Base-by-base conservation (phyloP, 2,797 vertebrate genomes). In the Melanotaenia pygmaea region DNA sequence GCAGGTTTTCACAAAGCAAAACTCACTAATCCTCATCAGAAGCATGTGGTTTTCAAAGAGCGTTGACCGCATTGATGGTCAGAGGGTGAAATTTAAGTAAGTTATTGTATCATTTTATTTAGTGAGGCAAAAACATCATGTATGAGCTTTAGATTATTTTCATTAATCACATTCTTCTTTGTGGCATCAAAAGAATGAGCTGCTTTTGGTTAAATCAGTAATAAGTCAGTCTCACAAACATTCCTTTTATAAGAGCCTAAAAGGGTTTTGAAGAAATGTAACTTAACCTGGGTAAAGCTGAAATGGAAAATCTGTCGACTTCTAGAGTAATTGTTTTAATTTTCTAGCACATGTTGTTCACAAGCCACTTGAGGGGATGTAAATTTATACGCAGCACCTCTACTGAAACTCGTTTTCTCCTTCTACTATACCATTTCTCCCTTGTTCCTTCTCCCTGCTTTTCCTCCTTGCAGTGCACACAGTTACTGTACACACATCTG, bases 391-490 rank as follows among this genome's bases (percentile, higher is more conserved):
- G 40, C 57, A 69, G 26, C 40, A 72, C 60, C 35, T 38, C 47
- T 24, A 60, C 70, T 45, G 61, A 75, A 81, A 69, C 72, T 72
- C 71, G 38, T 70, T 69, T 51, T 60, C 77, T 72, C 30, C 73
- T 85, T 45, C 14, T 58, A 67, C 65, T 83, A 62, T 79, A 72
- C 60, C 63, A 47, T 10, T 40, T 76, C 67, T 71, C 61, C 67
- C 54, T 66, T 54, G 7, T 61, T 87, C 65, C n/a, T 37, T 64
- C 77, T 75, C 76, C 43, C 72, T 79, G 59, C 85, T 63, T 82
- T 76, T 67, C 67, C 76, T 88, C 56, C 77, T 86, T 59, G 2
- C 83, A 72, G 86, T 83, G 80, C 80, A 84, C 76, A 78, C 79
- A 76, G 62, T 60, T 65, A 74, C 32, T 34, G 32, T 34, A 34